These are phyloP conservation scores for Cryptoprocta ferox DNA, from an alignment of 2,797 vertebrate species.

Conservation along the genomic window DNA sequence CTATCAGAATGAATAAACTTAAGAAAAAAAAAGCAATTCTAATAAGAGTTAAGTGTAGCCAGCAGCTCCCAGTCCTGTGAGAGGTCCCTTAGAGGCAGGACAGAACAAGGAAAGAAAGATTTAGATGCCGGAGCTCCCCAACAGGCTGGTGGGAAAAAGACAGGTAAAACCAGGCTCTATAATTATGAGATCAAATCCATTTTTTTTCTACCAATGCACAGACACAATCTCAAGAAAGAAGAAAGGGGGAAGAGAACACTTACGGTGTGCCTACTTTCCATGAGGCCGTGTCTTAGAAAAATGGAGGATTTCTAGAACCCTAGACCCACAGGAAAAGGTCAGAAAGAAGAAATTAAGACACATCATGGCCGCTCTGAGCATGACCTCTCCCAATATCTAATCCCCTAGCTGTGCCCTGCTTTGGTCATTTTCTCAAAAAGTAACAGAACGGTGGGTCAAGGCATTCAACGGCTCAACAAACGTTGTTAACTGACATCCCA, in stretches of 20 bases:
- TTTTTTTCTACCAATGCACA: neutral
- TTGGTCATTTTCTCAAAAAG: neutral
- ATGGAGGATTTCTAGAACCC: neutral
- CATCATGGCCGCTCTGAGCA: neutral
- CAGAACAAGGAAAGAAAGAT: neutral
- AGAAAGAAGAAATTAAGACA: neutral
- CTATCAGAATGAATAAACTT: too few relatives aligned
- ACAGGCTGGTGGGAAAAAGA: neutral
- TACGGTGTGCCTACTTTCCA: neutral
- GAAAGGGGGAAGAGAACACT: neutral
- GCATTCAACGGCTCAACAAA: neutral
- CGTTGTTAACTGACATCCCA: neutral
- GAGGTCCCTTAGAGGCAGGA: neutral
- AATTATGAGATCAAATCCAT: neutral
- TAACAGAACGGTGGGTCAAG: neutral
- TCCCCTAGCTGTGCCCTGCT: neutral
- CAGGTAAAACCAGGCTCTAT: neutral
- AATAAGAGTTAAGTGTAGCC: neutral
- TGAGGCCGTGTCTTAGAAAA: neutral
- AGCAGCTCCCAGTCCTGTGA: neutral
- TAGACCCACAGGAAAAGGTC: neutral
- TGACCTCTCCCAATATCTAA: neutral
- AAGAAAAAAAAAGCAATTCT: too few relatives aligned
- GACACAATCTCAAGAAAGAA: neutral
- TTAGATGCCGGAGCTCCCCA: neutral